Conservation (phyloP, 2,113 vertebrate genomes). For the Callipepla californica region DNA sequence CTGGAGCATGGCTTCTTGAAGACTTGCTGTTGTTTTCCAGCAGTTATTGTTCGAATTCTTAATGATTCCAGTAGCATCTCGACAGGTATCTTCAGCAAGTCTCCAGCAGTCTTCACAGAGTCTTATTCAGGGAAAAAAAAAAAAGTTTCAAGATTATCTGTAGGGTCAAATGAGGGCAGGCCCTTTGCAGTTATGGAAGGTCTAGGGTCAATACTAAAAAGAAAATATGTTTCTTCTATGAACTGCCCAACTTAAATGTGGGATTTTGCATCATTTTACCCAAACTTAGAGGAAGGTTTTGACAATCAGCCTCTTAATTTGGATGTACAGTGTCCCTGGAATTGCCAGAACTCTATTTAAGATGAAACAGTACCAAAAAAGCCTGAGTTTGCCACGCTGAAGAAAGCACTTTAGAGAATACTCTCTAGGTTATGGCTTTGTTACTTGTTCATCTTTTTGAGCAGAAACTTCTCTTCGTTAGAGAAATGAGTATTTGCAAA, state of each 20-base stretch:
- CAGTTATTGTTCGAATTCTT: constrained; percentile 85
- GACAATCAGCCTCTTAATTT: neutral
- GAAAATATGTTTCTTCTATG: neutral
- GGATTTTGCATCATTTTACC: neutral
- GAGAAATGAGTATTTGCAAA: neutral
- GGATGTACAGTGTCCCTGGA: neutral
- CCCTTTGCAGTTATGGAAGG: neutral
- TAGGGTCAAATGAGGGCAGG: neutral
- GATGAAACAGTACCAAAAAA: neutral
- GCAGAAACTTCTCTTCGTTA: neutral
- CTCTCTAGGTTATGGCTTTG: neutral
- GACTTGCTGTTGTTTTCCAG: constrained; percentile 87
- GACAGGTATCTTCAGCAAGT: constrained; percentile 79
- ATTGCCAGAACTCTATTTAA: neutral
- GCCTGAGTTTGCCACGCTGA: neutral
- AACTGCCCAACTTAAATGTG: neutral
- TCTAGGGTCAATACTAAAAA: neutral
- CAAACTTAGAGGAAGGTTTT: neutral
- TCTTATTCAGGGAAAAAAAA: constrained; percentile 69
- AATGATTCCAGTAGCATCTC: constrained; percentile 83
- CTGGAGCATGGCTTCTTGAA: constrained; percentile 90
- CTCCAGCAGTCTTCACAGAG: constrained; percentile 79
- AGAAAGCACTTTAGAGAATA: neutral
- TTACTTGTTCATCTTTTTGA: neutral
- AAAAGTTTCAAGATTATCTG: neutral